These are phyloP conservation scores for Neosilurus hyrtlii DNA, from an alignment of 2,797 vertebrate species.

Conservation along the genomic window DNA sequence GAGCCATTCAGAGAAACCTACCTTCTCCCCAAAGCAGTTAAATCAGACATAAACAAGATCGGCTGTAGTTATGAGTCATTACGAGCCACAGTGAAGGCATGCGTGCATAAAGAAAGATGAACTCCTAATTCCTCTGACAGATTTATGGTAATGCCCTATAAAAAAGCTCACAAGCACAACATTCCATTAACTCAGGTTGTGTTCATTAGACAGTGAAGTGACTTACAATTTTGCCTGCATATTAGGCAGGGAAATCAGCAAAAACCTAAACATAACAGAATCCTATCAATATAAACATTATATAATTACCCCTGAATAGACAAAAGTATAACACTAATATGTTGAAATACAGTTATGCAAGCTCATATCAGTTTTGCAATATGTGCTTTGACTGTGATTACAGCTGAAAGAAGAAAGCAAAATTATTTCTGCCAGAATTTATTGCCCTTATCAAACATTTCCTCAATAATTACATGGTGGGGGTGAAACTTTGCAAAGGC, in stretches of 20 bases:
- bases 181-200: not conserved
- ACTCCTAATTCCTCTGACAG: conserved; percentile 33
- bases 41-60: conserved; percentile 33
- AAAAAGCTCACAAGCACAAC: conserved; percentile 8
- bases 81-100: not conserved
- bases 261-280: conserved; percentile 13
- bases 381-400: conserved; percentile 17
- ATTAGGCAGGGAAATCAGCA: conserved; percentile 11
- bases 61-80: conserved; percentile 34
- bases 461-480: not conserved
- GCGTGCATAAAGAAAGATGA: conserved; percentile 8
- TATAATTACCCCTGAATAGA: not conserved
- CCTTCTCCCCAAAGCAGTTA: conserved; percentile 25
- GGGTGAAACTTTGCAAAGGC: not conserved
- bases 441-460: conserved; percentile 12
- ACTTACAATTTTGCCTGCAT: not conserved
- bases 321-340: not conserved
- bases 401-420: not conserved
- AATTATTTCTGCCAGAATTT: not conserved
- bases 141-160: conserved; percentile 23
- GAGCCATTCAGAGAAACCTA: conserved; percentile 15
- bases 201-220: conserved; percentile 26
- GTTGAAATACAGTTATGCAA: not conserved
- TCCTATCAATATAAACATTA: not conserved
- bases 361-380: not conserved